These are phyloP conservation scores for Heterochromis multidens DNA, from an alignment of 2,113 vertebrate species.

Conservation along the genomic window DNA sequence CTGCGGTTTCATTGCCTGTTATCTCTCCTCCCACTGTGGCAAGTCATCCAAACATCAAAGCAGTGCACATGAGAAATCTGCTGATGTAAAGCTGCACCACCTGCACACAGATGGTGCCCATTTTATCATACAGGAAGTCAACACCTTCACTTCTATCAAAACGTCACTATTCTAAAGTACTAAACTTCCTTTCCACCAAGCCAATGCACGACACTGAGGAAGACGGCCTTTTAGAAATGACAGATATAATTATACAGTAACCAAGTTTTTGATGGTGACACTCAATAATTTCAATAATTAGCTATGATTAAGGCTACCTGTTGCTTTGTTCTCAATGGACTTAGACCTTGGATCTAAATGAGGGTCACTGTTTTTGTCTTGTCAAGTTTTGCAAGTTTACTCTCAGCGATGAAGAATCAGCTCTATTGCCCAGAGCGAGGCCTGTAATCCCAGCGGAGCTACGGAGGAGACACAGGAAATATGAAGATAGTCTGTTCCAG, in stretches of 20 bases:
- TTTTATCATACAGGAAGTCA: neutral
- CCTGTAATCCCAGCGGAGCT: neutral
- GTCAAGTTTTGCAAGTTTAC: no score
- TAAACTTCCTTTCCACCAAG: neutral
- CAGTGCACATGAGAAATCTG: neutral
- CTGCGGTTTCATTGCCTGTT: neutral
- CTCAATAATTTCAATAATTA: neutral
- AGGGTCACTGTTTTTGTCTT: accelerated
- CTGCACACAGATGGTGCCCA: neutral
- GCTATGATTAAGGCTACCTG: neutral
- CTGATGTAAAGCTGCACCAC: neutral
- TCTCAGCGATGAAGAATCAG: no score
- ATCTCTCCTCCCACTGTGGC: neutral
- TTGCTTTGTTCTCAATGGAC: neutral
- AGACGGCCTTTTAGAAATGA: neutral
- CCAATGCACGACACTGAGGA: accelerated
- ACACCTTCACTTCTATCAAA: neutral
- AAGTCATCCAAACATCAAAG: neutral
- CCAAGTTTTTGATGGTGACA: neutral
- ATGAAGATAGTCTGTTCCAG: neutral
- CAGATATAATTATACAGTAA: neutral
- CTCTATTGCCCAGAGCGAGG: no score
- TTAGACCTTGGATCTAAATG: neutral
- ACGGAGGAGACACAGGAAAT: neutral
- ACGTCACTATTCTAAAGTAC: neutral